Base-by-base conservation (phyloP, 2,113 vertebrate species). In the Xiphias gladius region DNA sequence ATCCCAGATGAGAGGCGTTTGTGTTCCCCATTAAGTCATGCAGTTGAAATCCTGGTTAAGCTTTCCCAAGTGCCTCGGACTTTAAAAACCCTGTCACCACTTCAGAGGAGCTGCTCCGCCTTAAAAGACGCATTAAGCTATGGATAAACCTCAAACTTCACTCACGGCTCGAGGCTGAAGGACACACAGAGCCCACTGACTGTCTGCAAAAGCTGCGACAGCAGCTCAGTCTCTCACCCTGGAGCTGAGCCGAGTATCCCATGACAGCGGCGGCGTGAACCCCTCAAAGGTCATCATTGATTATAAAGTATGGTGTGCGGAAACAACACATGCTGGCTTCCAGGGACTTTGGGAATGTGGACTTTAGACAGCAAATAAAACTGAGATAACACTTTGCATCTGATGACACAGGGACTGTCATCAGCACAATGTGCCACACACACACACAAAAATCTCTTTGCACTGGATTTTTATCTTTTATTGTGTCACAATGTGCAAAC, bases 281-380 rank as follows among this genome's bases (percentile, higher is more conserved):
- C 35, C 66, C 28, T 41, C 37, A 78, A 85, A 86, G 74, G 79
- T 83, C 79, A 75, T 20, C 30, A 20, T 32, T 22, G 67, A 77
- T 76, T 85, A 64, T 9, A 32, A 48, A 30, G 62, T n/a, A 14
- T 5, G 8, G 10, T 28, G 62, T 74, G 52, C 55, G 39, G 76
- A 83, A 76, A 76, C 62, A 22, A 32, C 17, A 28, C 22, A n/a
- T 3, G 26, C 10, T 3, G 39, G 2, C 24, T 69, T 46, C 20
- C 41, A 30, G 35, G 55, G 63, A 77, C 48, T 58, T 13, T 2
- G 28, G 59, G 58, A 54, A 39, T 20, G 48, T 61, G 43, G 3
- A 11, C 35, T 86, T 73, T 64, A 46, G 58, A 30, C 8, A 48
- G 46, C 24, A 89, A 83, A 90, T 57, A 76, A 67, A 81, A 54